Evolutionary conservation across 2,113 vertebrate species (phyloP), one percentile per base, ranked within the genome.

Genomic region (Athene noctua): DNA sequence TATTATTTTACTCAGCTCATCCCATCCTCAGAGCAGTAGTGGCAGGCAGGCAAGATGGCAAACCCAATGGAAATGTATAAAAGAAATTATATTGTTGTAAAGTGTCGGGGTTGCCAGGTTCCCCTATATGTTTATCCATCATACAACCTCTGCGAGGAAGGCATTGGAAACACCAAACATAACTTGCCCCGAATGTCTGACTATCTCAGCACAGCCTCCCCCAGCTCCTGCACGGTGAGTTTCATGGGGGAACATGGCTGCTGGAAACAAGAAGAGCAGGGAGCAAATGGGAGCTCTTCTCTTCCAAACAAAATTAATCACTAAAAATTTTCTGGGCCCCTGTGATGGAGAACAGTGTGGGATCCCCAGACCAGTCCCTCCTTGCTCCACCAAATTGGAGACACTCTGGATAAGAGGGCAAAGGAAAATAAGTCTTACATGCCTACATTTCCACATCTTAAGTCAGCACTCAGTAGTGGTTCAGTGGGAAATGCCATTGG

Each of bases 201-300:
- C 27, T 36, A 62, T n/a, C 67, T 84, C 42, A 42, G 36, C 2
- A 5, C 42, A 79, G 42, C 29, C 15, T 75, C 16, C 30, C 6
- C 38, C 67, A 73, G 0, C 22, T 51, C 59, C 13, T 38, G 13
- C 7, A 2, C 4, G 4, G 11, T 72, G 22, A 73, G 4, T 80
- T 77, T 68, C 5, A 4, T 1, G 0, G 49, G 30, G 25, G 3
- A 61, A 12, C 0, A 0, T 6, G 23, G 15, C 19, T 4, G 4
- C 42, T 10, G 40, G 67, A 63, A 83, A 55, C 32, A 13, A 42
- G 70, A 38, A 85, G 21, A 40, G 22, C 44, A 61, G 46, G 13
- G 5, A 51, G 38, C 34, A 26, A 71, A 40, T 2, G 9, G 29
- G 18, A 29, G 14, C 7, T 72, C 13, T 79, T 65, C 21, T 68